Evolutionary conservation across 2,797 vertebrate species (phyloP).

Genomic region (Hozukius guyotensis): DNA sequence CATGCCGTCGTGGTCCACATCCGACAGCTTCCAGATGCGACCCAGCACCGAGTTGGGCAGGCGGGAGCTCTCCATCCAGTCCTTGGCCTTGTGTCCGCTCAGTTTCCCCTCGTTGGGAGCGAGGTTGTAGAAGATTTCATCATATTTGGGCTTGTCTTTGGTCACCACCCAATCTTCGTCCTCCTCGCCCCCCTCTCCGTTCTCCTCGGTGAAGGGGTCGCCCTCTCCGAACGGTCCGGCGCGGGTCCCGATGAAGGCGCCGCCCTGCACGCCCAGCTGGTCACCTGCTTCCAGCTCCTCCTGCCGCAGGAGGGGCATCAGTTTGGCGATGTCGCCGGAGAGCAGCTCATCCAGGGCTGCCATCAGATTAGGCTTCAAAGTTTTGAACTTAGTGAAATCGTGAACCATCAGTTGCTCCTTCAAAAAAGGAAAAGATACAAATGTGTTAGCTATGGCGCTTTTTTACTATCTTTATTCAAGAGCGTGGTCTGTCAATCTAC

Average conservation of each 20-base stretch:
- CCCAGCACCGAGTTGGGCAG: slow-evolving; percentile 94
- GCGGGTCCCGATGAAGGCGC: slow-evolving; percentile 89
- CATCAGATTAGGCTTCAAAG: slow-evolving; percentile 90
- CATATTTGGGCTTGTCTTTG: slow-evolving; percentile 96
- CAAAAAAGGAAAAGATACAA: neutral
- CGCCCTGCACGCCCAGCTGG: slow-evolving; percentile 88
- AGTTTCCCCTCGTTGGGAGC: slow-evolving; percentile 92
- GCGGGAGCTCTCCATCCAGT: slow-evolving; percentile 95
- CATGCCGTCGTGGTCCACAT: slow-evolving; percentile 94
- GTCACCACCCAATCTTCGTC: slow-evolving; percentile 92
- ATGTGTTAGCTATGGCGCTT: neutral
- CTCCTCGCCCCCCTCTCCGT: slow-evolving; percentile 77
- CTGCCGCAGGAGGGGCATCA: slow-evolving; percentile 93
- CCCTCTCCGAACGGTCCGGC: slow-evolving; percentile 90
- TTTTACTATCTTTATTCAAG: no score
- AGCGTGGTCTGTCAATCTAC: no score
- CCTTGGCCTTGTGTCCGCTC: slow-evolving; percentile 91
- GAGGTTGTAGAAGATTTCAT: slow-evolving; percentile 96
- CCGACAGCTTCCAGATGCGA: slow-evolving; percentile 95
- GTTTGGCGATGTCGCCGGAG: slow-evolving; percentile 87
- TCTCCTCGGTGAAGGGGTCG: slow-evolving; percentile 81
- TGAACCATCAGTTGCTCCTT: slow-evolving; percentile 92
- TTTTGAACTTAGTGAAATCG: slow-evolving; percentile 93
- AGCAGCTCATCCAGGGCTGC: slow-evolving; percentile 88
- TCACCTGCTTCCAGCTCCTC: slow-evolving; percentile 89